A percentile compares a stretch with the other conserved stretches of the same genome.
These are phyloP conservation scores for Drosophila borborema DNA, from an alignment of 2,888 invertebrate species.

Conservation along the genomic window DNA sequence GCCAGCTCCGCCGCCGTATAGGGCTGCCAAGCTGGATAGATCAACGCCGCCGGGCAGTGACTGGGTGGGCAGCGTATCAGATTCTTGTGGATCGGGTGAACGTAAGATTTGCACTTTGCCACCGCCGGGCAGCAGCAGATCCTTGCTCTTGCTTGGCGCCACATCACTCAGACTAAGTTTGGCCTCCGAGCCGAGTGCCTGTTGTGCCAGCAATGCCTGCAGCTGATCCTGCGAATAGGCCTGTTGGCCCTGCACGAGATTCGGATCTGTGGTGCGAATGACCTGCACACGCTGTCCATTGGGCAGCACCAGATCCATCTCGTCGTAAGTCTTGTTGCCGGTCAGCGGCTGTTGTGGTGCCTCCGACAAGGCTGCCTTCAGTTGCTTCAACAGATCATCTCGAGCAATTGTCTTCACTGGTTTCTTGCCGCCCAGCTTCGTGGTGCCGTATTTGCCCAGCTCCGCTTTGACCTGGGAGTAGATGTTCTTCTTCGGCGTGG, in stretches of 20 bases:
- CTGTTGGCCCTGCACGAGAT: conserved; percentile 88
- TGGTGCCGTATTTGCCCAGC: conserved; percentile 73
- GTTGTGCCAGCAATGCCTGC: conserved; percentile 83
- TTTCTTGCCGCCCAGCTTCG: conserved; percentile 71
- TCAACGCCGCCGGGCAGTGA: conserved; percentile 79
- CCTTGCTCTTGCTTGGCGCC: conserved; percentile 86
- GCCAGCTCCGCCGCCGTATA: conserved; percentile 80
- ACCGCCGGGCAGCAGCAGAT: conserved; percentile 90
- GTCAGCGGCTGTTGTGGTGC: conserved; percentile 88
- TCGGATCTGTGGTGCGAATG: conserved; percentile 90
- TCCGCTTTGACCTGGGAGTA: conserved; percentile 88
- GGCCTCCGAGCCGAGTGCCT: conserved; percentile 55
- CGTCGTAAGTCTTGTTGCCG: conserved; percentile 89
- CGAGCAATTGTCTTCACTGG: conserved; percentile 88
- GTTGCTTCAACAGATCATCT: conserved; percentile 90
- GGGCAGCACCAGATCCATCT: conserved; percentile 90
- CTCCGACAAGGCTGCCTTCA: conserved; percentile 90
- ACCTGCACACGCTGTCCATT: conserved; percentile 92
- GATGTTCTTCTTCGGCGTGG: conserved; percentile 87
- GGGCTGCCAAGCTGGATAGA: conserved; percentile 79
- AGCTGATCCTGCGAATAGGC: conserved; percentile 85
- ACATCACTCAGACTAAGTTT: conserved; percentile 76
- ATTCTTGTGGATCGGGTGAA: conserved; percentile 88
- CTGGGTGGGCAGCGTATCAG: conserved; percentile 84
- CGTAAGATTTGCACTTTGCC: conserved; percentile 90